Evolutionary conservation across 2,797 vertebrate genomes (phyloP).

Genomic region (Choloepus didactylus): DNA sequence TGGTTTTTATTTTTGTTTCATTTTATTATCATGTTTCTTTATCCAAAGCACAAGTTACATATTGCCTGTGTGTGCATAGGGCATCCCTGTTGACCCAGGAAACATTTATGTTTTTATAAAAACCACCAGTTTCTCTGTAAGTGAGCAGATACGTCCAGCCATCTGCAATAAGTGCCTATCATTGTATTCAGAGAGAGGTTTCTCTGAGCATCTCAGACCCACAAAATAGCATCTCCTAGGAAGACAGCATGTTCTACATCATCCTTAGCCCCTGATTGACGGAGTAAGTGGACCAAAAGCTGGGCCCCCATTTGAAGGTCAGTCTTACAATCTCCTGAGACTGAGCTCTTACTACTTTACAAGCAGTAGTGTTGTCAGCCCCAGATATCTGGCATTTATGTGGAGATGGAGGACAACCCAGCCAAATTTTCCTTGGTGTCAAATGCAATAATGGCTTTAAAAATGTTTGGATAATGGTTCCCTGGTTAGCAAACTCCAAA

Average conservation of each 20-base stretch:
- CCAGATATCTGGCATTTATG: background rate
- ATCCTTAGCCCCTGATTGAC: background rate
- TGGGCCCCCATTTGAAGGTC: background rate
- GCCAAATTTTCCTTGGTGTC: background rate
- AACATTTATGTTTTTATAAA: background rate
- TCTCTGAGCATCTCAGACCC: background rate
- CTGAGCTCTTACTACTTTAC: background rate
- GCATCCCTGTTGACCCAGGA: background rate
- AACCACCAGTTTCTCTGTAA: constrained; percentile 22
- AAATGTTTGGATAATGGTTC: background rate
- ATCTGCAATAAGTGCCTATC: background rate
- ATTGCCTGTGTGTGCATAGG: background rate
- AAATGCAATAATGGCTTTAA: background rate
- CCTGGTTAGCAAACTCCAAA: constrained; percentile 22
- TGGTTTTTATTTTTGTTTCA: constrained; percentile 12
- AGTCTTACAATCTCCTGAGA: background rate
- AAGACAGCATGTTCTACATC: background rate
- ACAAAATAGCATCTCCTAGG: background rate
- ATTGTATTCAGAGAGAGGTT: background rate
- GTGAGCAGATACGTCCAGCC: background rate
- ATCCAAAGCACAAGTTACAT: background rate
- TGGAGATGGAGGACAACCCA: background rate
- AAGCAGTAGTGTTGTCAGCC: background rate
- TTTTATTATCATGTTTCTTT: constrained; percentile 47
- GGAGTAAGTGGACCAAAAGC: background rate